Base-by-base conservation (phyloP, 1,140 invertebrate genomes). In the Drosophila micromelanica region DNA sequence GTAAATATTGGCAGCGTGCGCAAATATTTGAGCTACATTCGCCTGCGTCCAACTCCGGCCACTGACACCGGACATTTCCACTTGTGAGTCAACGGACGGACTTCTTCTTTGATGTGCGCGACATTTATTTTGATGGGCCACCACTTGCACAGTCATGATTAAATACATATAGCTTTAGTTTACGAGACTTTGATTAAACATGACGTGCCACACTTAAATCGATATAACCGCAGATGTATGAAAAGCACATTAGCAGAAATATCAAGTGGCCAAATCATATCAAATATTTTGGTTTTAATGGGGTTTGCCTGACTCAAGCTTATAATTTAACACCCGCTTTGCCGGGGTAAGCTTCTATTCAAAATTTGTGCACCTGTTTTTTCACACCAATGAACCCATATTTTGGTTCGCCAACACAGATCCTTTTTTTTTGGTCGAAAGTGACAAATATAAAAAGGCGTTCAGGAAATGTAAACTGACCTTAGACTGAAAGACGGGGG, bases 1-100 rank as follows among this genome's bases (percentile, higher is more conserved):
- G 81, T 86, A 86, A 85, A 86, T 85, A 86, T 86, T 77, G 80
- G 60, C 73, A 57, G 56, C 70, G 48, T 70, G 43, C 20, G 54
- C 77, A 85, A 86, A 85, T 85, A 85, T 85, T 86, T 85, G 73
- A 86, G 70, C 57, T 61, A 74, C 73, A 62, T 76, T 76, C 64
- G 72, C 48, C 72, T 68, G 27, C 63, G 51, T 61, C 30, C 56
- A 71, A 78, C 54, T 46, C 45, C 59, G 49, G 45, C 23, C n/a
- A 49, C 48, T 15, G 27, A 8, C 77, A 56, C 51, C 57, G 55
- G 54, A 56, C 78, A 65, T 74, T 56, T 82, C 77, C 69, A 78
- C 46, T 79, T 75, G 65, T 56, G 52, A 82, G 75, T 75, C 73
- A 75, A 78, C 42, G 55, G 2, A 13, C 35, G 23, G 49, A 15